Evolutionary conservation across 2,113 vertebrate species (phyloP).

Genomic region (Heterocephalus glaber): DNA sequence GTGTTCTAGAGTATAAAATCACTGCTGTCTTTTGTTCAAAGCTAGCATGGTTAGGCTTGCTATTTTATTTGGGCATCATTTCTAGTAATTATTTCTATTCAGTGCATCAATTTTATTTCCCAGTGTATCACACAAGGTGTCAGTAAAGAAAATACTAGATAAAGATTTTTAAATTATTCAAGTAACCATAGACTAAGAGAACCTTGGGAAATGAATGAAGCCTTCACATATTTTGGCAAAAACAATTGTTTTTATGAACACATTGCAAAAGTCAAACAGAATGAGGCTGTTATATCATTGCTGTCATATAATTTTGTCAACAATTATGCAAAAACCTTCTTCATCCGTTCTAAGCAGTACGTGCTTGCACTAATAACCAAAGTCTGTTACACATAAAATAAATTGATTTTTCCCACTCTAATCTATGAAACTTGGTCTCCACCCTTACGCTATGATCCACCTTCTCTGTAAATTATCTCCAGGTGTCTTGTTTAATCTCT

Average conservation of each 20-base stretch:
- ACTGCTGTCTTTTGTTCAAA: not conserved
- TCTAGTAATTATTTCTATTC: constrained; percentile 31
- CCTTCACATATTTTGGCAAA: not conserved
- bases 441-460: not conserved
- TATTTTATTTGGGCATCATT: not conserved
- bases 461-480: not conserved
- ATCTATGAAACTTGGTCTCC: not conserved
- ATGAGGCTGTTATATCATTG: not conserved
- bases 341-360: not conserved
- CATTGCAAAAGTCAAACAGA: not conserved
- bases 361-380: not conserved
- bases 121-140: not conserved
- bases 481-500: not conserved
- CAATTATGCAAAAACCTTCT: not conserved
- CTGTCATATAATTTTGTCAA: not conserved
- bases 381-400: not conserved
- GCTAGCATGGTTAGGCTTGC: not conserved
- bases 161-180: constrained; percentile 5
- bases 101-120: not conserved
- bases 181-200: not conserved
- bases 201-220: not conserved
- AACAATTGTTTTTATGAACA: not conserved
- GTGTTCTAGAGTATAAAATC: not conserved
- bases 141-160: not conserved
- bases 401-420: not conserved